Evolutionary conservation across 2,797 vertebrate genomes (phyloP).

Genomic region (Danio jaintianensis): DNA sequence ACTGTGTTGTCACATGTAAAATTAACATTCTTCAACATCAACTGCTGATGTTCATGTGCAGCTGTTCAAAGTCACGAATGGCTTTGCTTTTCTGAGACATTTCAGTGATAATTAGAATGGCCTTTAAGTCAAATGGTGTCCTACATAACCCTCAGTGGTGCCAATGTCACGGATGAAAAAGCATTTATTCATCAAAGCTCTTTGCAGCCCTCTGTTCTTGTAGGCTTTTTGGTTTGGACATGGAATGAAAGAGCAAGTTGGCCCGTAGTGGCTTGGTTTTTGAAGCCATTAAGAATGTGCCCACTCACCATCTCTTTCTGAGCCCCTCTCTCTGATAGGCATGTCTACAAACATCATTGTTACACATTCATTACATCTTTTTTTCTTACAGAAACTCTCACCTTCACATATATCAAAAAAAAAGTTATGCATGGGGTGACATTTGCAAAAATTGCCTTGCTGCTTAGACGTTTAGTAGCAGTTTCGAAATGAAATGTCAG

Average conservation of each 20-base stretch:
- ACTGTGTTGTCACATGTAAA: neutral
- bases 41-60: neutral
- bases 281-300: conserved; percentile 38
- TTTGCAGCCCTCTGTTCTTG: conserved; percentile 37
- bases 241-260: conserved; percentile 27
- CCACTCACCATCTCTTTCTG: conserved; percentile 17
- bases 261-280: conserved; percentile 33
- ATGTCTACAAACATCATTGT: neutral
- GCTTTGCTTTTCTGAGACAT: conserved; percentile 30
- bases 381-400: neutral
- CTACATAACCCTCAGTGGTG: conserved; percentile 37
- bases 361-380: neutral
- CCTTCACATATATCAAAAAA: too few relatives aligned
- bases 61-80: neutral
- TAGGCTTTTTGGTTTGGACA: conserved; percentile 37
- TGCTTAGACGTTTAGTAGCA: too few relatives aligned
- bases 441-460: too few relatives aligned
- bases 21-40: neutral
- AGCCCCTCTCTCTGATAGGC: neutral
- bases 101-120: conserved; percentile 46
- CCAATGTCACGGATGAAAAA: conserved; percentile 51
- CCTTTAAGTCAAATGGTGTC: conserved; percentile 48
- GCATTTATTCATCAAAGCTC: conserved; percentile 61
- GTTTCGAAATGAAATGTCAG: too few relatives aligned
- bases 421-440: too few relatives aligned